These are phyloP conservation scores for Apamea crenata DNA, from an alignment of 2,888 invertebrate genomes.

Conservation along the genomic window DNA sequence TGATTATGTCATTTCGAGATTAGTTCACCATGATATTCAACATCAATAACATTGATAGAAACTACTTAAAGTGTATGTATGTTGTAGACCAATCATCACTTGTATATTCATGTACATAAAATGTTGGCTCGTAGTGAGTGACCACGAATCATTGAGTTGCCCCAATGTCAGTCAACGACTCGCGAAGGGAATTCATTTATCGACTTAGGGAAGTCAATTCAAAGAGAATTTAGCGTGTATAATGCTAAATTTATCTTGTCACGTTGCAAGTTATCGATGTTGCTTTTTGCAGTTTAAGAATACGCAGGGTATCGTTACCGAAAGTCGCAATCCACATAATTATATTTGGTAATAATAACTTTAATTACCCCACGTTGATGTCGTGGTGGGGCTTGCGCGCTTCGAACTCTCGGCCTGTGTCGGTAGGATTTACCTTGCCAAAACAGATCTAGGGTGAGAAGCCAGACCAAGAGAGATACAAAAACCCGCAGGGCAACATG, in stretches of 20 bases:
- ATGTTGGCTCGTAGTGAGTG: slow-evolving; percentile 57
- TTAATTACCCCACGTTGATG: not conserved
- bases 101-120: slow-evolving; percentile 33
- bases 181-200: slow-evolving; percentile 79
- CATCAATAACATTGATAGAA: not conserved
- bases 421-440: no score
- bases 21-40: slow-evolving; percentile 1
- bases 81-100: slow-evolving; percentile 28
- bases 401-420: no score
- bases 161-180: slow-evolving; percentile 68
- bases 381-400: no score
- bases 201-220: slow-evolving; percentile 85
- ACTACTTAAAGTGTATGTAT: not conserved
- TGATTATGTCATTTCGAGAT: no score
- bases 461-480: no score
- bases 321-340: not conserved
- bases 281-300: not conserved
- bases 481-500: no score
- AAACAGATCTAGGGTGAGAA: no score
- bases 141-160: slow-evolving; percentile 57
- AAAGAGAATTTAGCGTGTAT: slow-evolving; percentile 80
- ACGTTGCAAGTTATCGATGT: not conserved
- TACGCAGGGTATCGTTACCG: not conserved
- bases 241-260: slow-evolving; percentile 11
- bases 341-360: not conserved